Base-by-base conservation (phyloP, 2,113 vertebrate species). In the Pongo pygmaeus region DNA sequence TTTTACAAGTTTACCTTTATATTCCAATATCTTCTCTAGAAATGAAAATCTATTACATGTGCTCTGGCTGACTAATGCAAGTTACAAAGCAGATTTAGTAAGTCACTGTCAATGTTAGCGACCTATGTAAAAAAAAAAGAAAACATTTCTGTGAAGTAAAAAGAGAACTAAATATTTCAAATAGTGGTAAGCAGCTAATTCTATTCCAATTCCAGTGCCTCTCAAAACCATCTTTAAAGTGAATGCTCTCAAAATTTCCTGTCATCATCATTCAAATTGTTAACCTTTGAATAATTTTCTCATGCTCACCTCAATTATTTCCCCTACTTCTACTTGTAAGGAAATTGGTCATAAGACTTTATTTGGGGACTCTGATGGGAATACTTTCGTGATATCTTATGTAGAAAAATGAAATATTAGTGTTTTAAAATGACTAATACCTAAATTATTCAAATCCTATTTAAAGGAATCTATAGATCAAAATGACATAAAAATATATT, bases 81-180 rank as follows among this genome's bases (percentile, higher is more conserved):
- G 14, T 50, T 57, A 35, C 46, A 91, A 77, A 78, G 57, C 38
- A 92, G 72, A 50, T 84, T 67, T 94, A 57, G 20, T 64, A 93
- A 91, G 48, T 84, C 61, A 40, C 22, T 55, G 43, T 84, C 46
- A 93, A 46, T 78, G 80, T 86, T 92, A 94, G 20, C 14, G 50
- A 87, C 20, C 75, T 81, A 12, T 22, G 25, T 87, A 25, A 23
- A 38, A 75, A 89, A 59, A 81, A 67, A 8, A 61, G 52, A 52
- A 72, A 67, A 8, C 2, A 32, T 64, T 87, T 67, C 57, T 81
- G 35, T 67, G 10, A 17, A 75, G 3, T 87, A 2, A 12, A 94
- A 94, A 59, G 35, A 85, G 17, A 92, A 75, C 3, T 43, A 90
- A 93, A 40, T 88, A n/a, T 84, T 87, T 5, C n/a, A 96, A 94